Base-by-base conservation (phyloP, 2,113 vertebrate species). In the Thomomys bottae region DNA sequence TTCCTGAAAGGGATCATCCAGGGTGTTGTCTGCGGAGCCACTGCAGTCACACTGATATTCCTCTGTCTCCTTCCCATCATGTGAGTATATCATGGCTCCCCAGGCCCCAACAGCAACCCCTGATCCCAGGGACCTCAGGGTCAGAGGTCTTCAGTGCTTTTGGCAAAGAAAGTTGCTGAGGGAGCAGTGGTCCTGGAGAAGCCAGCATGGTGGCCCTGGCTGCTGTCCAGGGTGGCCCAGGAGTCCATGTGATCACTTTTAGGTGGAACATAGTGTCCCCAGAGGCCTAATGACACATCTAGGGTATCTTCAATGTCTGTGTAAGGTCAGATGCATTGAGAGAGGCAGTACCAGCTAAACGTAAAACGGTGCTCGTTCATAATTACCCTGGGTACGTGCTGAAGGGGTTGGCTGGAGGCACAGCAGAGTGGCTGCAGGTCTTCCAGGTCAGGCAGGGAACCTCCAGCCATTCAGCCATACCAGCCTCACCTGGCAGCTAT, bases 1-100 rank as follows among this genome's bases (percentile, higher is more conserved):
- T 95, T 92, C 75, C 32, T 86, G 75, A 64, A 42, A 12, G 94
- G 83, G 2, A 49, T 93, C 83, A 17, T 95, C 28, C 91, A 28
- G 40, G 89, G 95, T 1, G 5, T 84, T 28, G 3, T 64, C 34
- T 92, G 78, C 0, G 89, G 83, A n/a, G n/a, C 61, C 57, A 8
- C n/a, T 4, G n/a, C 10, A 5, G 4, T 38, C 5, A 14, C 49
- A 0, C 6, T 93, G 34, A 32, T 94, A 34, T 95, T 81, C 57
- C 17, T 93, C 75, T 90, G 88, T 72, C 75, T 95, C 28, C 0
- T 59, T 38, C 86, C 91, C 5, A 7, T 78, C 32, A 36, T 88
- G 95, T 95, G 72, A 95, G 95, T 90, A 45, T n/a, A n/a, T 21
- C 66, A 26, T 30, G 40, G 38, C 32, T 30, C 0, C 63, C 54